phyloP scores from a whole-genome alignment of 1,140 invertebrate species.

The Nephotettix cincticeps region DNA sequence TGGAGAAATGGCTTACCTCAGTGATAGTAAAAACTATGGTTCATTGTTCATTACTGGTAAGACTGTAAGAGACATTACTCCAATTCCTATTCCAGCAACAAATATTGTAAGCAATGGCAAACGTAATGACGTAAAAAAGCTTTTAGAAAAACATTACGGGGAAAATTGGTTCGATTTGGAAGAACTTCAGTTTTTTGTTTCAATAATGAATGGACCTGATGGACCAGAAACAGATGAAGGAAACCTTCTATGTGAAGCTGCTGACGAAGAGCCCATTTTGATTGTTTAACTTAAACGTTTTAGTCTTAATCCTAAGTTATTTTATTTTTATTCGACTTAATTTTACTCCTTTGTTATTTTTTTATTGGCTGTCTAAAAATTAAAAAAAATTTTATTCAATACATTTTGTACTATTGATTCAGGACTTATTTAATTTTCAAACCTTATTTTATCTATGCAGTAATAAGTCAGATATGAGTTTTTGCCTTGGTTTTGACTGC shows the following conservation, averaged over 20 bases:
- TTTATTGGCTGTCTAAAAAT: too few relatives aligned
- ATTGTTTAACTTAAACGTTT: not conserved
- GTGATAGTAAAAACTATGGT: not conserved
- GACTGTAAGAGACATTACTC: not conserved
- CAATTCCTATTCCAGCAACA: not conserved
- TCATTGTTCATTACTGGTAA: not conserved
- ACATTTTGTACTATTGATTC: too few relatives aligned
- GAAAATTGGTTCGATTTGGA: conserved; percentile 1
- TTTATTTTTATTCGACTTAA: too few relatives aligned
- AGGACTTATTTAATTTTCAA: too few relatives aligned
- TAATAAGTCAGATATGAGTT: too few relatives aligned
- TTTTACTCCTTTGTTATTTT: too few relatives aligned
- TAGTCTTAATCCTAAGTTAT: too few relatives aligned
- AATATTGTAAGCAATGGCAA: not conserved
- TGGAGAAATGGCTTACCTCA: conserved; percentile 21
- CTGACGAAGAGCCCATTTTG: not conserved
- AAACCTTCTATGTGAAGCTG: not conserved
- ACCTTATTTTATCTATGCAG: too few relatives aligned
- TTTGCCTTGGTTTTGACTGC: too few relatives aligned
- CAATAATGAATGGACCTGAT: not conserved
- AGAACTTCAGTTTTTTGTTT: not conserved
- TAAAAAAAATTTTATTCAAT: too few relatives aligned
- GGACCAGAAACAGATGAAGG: not conserved
- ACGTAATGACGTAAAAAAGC: conserved; percentile 6
- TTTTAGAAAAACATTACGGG: conserved; percentile 26